Evolutionary conservation across 2,797 vertebrate genomes (phyloP), one percentile per base, ranked within the genome.

Genomic region (Neosalanx taihuensis): DNA sequence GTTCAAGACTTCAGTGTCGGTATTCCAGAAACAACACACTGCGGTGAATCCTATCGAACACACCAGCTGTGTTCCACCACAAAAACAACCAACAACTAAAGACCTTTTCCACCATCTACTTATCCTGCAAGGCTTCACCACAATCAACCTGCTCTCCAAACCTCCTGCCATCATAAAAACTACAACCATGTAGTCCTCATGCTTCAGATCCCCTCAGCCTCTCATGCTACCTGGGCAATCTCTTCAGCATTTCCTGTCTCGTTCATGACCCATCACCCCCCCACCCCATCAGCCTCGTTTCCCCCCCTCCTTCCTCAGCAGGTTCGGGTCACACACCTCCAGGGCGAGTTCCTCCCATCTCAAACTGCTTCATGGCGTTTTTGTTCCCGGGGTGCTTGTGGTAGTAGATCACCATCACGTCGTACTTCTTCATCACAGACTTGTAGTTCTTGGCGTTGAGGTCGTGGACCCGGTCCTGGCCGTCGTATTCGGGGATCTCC

Each of bases 341-440:
- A 96, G 76, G 63, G 94, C 92, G 71, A 96, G 89, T 83, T 97
- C 94, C 72, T 96, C n/a, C 95, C 86, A 95, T 92, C 85, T 96
- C 93, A 57, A 94, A 91, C 84, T 96, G 95, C 74, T 93, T 94
- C 78, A 81, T 90, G 13, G 94, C 93, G 33, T 83, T 90, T 78
- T 92, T 93, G 90, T 90, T 91, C 0, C 92, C 91, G 1, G 94
- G 88, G 7, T 94, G 91, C 66, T 92, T 92, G 51, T 95, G 96
- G 87, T 93, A 94, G 81, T 96, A 95, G 87, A 97, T 92, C 2
- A 95, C 95, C 92, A 97, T 93, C 71, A 96, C 92, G 2, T 95
- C 95, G 7, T 92, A 96, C 85, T 94, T 93, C 91, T 95, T 95
- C 92, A 96, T 95, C 82, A 94, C 61, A 0, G 91, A 88, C 84